phyloP scores from a whole-genome alignment of 2,113 vertebrate genomes.

The Strix uralensis region DNA sequence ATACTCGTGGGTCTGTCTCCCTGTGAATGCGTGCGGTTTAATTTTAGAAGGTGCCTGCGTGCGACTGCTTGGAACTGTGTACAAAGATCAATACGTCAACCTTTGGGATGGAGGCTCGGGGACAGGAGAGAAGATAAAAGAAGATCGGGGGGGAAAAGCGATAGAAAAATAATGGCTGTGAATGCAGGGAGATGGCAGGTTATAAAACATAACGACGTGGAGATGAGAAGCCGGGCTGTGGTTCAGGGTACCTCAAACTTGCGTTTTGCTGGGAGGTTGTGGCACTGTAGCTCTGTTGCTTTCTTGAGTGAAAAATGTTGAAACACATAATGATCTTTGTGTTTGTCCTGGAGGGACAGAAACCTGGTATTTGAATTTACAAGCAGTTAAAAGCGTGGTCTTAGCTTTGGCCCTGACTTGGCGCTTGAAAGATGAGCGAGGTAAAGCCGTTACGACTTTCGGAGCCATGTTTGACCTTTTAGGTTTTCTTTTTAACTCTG shows the following conservation, averaged over 20 bases:
- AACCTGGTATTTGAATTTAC: background rate
- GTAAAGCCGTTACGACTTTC: background rate
- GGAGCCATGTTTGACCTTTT: background rate
- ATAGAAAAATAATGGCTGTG: background rate
- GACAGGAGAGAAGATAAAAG: background rate
- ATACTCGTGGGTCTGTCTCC: background rate
- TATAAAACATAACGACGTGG: background rate
- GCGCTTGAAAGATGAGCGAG: background rate
- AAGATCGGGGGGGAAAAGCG: background rate
- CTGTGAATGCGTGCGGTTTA: accelerated
- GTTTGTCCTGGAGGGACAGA: background rate
- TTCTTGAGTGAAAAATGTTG: accelerated
- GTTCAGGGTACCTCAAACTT: no score
- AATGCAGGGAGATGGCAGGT: background rate
- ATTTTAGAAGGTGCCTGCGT: background rate
- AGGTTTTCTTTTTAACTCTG: background rate
- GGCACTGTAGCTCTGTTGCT: accelerated
- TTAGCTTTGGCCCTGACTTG: background rate
- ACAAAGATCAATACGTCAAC: background rate
- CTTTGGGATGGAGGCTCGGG: background rate
- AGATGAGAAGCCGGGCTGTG: background rate
- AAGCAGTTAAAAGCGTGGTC: background rate
- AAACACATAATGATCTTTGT: accelerated
- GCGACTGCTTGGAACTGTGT: background rate
- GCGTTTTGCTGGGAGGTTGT: background rate